Evolutionary conservation across 2,888 invertebrate species (phyloP).

Genomic region (Prionchulus punctatus): DNA sequence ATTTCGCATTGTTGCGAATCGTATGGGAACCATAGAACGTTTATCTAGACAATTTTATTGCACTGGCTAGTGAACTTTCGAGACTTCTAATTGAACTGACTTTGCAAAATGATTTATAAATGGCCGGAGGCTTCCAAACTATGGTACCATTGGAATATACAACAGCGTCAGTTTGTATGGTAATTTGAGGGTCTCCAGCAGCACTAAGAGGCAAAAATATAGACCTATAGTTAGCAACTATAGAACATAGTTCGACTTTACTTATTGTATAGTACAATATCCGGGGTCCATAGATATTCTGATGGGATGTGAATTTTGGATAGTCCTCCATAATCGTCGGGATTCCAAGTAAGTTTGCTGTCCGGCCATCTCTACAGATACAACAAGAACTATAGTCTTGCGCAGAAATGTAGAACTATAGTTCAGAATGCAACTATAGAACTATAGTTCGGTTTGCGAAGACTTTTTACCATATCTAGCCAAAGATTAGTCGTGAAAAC

Average conservation of each 20-base stretch:
- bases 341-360: constrained; percentile 3
- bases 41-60: constrained; percentile 19
- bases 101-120: constrained; percentile 29
- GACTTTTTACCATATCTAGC: neutral
- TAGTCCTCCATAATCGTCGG: neutral
- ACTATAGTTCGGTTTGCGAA: no score
- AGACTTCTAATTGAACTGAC: neutral
- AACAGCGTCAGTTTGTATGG: constrained; percentile 28
- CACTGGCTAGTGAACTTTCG: neutral
- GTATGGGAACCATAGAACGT: constrained; percentile 31
- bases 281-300: constrained; percentile 5
- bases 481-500: constrained; percentile 1
- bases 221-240: neutral
- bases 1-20: constrained; percentile 15
- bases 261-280: constrained; percentile 7
- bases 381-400: no score
- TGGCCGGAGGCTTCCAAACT: constrained; percentile 30
- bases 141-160: constrained; percentile 29
- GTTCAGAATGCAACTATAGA: no score
- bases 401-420: no score
- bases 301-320: constrained; percentile 2
- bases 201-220: constrained; percentile 17
- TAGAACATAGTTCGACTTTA: neutral
- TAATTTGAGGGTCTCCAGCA: constrained; percentile 30
- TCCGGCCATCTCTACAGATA: constrained; percentile 6